A percentile compares a stretch with the other conserved stretches of the same genome.
phyloP scores from a whole-genome alignment of 2,113 vertebrate species.

The Mormyrus lacerda region DNA sequence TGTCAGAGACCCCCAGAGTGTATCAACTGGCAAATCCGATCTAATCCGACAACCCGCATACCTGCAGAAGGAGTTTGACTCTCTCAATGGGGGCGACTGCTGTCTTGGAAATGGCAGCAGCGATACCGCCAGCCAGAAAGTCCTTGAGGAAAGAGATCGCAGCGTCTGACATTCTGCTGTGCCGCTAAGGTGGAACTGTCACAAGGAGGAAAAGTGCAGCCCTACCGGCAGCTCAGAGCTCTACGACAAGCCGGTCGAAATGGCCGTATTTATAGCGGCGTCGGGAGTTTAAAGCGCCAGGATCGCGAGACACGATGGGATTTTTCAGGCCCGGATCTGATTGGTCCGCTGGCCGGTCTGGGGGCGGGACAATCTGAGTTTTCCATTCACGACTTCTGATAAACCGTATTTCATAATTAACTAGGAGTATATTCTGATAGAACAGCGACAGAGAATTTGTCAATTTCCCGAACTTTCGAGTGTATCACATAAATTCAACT shows the following conservation, averaged over 20 bases:
- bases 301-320: not conserved
- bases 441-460: not conserved
- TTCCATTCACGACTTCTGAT: not conserved
- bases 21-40: not conserved
- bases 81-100: slow-evolving; percentile 80
- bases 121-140: slow-evolving; percentile 75
- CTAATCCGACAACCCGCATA: slow-evolving; percentile 25
- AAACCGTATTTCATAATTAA: not conserved
- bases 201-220: too few species aligned
- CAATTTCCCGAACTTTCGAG: not conserved
- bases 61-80: slow-evolving; percentile 76
- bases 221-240: not conserved
- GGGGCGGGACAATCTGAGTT: not conserved
- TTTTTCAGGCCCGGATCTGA: not conserved
- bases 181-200: slow-evolving; percentile 18
- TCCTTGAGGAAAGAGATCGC: slow-evolving; percentile 69
- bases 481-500: not conserved
- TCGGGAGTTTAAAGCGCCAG: not conserved
- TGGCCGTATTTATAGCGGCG: not conserved
- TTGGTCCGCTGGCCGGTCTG: not conserved
- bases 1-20: not conserved
- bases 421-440: not conserved
- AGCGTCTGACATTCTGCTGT: slow-evolving; percentile 50
- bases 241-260: not conserved
- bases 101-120: slow-evolving; percentile 79